phyloP scores from a whole-genome alignment of 1,140 invertebrate species.

The Drosophila cardini region DNA sequence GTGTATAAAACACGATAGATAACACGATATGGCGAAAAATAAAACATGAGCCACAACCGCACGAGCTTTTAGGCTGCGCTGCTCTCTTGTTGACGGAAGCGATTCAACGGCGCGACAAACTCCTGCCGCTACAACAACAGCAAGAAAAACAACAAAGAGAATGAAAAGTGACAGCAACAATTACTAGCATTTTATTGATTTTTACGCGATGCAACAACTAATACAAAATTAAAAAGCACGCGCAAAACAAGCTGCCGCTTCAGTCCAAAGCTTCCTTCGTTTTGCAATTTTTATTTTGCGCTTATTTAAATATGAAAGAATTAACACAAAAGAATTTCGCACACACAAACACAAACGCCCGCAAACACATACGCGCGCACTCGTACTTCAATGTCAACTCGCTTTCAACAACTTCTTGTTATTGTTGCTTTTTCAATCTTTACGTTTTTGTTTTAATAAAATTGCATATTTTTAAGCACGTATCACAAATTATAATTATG shows the following conservation, averaged over 20 bases:
- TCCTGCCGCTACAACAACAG: constrained; percentile 43
- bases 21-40: constrained; percentile 29
- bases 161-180: constrained; percentile 46
- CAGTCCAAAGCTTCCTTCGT: constrained; percentile 17
- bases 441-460: background rate
- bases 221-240: constrained; percentile 40
- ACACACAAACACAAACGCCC: constrained; percentile 45
- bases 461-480: constrained; percentile 32
- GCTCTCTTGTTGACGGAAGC: constrained; percentile 70
- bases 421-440: constrained; percentile 20
- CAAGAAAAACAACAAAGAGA: constrained; percentile 40
- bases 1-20: constrained; percentile 27
- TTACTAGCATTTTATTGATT: constrained; percentile 70
- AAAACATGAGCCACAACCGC: constrained; percentile 20
- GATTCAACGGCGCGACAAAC: constrained; percentile 34
- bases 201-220: constrained; percentile 61
- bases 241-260: constrained; percentile 34
- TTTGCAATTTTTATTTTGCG: constrained; percentile 63
- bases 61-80: constrained; percentile 24
- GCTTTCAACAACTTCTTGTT: constrained; percentile 46
- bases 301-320: constrained; percentile 51
- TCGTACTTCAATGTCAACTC: constrained; percentile 76
- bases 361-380: constrained; percentile 36
- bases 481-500: constrained; percentile 29
- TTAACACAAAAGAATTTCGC: constrained; percentile 74